Percentiles rank a stretch among this genome's conserved stretches.
phyloP scores from a whole-genome alignment of 2,888 invertebrate species.

The Mechanitis mazaeus region DNA sequence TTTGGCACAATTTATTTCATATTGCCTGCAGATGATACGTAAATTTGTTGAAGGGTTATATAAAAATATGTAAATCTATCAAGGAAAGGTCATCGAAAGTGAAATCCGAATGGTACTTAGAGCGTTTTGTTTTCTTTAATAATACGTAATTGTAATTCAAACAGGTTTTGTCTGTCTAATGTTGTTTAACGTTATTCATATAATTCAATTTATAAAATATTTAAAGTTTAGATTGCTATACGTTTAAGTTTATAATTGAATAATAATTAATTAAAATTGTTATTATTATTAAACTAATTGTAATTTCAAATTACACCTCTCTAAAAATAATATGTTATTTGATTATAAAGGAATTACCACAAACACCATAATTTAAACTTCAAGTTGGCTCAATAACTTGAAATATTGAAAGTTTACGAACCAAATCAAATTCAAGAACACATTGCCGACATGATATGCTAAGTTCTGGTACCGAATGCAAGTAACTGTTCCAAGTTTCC shows the following conservation, averaged over 20 bases:
- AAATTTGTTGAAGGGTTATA: conserved; percentile 17
- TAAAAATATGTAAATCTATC: conserved; percentile 18
- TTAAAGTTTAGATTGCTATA: too few species aligned
- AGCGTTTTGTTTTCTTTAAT: neutral
- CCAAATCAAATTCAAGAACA: neutral
- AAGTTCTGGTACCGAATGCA: neutral
- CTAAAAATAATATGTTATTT: too few species aligned
- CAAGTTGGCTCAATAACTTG: neutral
- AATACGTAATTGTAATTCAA: neutral
- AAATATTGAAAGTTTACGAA: neutral
- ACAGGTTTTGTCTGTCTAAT: too few species aligned
- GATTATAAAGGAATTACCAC: neutral
- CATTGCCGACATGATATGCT: neutral
- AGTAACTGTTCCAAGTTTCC: neutral
- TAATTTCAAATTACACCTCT: too few species aligned
- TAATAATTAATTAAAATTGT: too few species aligned
- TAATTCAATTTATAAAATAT: too few species aligned
- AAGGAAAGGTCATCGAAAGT: conserved; percentile 8
- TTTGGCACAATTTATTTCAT: conserved; percentile 29
- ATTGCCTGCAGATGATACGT: conserved; percentile 25
- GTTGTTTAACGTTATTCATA: too few species aligned
- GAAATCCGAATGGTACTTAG: neutral
- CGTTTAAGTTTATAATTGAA: too few species aligned
- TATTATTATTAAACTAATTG: too few species aligned
- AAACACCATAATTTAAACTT: neutral